Evolutionary conservation across 2,888 invertebrate species (phyloP).

Genomic region (Apotomis capreana): DNA sequence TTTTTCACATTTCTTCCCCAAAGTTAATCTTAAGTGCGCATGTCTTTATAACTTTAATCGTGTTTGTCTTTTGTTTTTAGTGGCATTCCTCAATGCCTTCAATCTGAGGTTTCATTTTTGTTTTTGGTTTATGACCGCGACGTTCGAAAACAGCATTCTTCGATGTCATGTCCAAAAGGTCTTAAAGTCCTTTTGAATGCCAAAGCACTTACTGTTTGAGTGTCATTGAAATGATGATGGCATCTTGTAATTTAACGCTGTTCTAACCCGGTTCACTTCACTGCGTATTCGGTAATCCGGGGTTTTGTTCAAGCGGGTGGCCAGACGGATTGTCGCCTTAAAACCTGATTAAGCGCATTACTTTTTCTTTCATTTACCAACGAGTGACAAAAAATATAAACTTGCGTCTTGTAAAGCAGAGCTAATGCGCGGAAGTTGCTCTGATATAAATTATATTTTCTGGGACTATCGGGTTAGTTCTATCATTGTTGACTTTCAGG

Average conservation of each 20-base stretch:
- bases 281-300: conserved; percentile 26
- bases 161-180: background rate
- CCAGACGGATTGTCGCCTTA: conserved; percentile 32
- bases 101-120: conserved; percentile 13
- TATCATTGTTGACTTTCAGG: no score
- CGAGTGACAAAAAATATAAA: background rate
- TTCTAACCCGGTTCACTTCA: conserved; percentile 14
- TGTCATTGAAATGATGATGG: conserved; percentile 11
- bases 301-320: conserved; percentile 10
- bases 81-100: conserved; percentile 17
- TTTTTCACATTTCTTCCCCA: conserved; percentile 26
- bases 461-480: no score
- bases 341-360: background rate
- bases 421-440: no score
- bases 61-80: conserved; percentile 28
- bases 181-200: background rate
- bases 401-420: background rate
- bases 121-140: conserved; percentile 10
- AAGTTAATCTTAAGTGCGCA: conserved; percentile 16
- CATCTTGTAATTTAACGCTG: conserved; percentile 36
- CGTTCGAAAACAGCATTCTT: background rate
- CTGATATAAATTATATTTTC: no score
- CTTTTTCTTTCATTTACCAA: background rate
- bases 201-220: background rate
- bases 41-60: conserved; percentile 22